Evolutionary conservation across 2,888 invertebrate species (phyloP).

Genomic region (Cyclophora punctaria): DNA sequence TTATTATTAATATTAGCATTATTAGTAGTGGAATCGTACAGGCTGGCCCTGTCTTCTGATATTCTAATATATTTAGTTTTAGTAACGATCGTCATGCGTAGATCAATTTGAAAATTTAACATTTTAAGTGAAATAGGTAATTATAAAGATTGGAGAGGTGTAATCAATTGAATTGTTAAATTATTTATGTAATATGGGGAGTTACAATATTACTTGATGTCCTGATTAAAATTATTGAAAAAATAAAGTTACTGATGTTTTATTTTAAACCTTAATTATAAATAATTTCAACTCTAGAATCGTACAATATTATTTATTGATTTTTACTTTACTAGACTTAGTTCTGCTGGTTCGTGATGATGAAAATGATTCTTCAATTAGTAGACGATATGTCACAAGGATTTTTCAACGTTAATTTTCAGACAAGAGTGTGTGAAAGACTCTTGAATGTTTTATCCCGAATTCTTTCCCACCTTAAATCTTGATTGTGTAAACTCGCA

Average conservation of each 20-base stretch:
- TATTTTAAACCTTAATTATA: conserved; percentile 14
- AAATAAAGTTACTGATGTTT: conserved; percentile 20
- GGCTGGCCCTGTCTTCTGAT: conserved; percentile 64
- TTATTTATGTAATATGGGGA: conserved; percentile 69
- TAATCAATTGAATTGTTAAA: conserved; percentile 68
- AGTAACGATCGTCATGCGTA: conserved; percentile 11
- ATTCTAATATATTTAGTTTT: conserved; percentile 37
- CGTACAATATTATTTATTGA: no score
- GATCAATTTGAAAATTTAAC: conserved; percentile 30
- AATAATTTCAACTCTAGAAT: no score
- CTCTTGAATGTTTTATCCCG: no score
- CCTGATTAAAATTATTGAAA: conserved; percentile 70
- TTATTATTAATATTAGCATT: conserved; percentile 14
- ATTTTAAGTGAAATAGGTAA: conserved; percentile 27
- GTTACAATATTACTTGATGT: conserved; percentile 68
- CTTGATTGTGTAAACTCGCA: no score
- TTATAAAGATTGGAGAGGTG: conserved; percentile 29
- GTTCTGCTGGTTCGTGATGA: no score
- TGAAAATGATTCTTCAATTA: no score
- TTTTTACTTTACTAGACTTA: no score
- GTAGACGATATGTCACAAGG: no score
- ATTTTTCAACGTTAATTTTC: no score
- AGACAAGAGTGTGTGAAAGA: no score
- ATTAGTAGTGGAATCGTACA: conserved; percentile 43
- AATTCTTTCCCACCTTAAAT: no score